Conservation (phyloP, 2,797 vertebrate species). For the Leptatherina wallacei region DNA sequence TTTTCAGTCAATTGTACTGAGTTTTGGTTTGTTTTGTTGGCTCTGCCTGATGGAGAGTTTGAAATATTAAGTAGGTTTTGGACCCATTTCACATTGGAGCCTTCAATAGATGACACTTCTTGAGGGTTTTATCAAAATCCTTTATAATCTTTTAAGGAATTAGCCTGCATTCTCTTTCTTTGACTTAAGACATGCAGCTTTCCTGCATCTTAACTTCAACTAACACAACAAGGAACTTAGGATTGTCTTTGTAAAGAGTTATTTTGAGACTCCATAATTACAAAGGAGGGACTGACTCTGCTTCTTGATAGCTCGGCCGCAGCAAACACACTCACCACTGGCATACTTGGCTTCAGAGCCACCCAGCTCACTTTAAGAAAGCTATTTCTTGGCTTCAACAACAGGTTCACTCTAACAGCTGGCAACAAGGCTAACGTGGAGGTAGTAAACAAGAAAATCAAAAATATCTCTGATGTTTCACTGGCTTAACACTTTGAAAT, state of each 20-base stretch:
- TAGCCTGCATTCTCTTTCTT: conserved; percentile 3
- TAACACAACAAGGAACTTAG: conserved; percentile 47
- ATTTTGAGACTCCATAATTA: conserved; percentile 89
- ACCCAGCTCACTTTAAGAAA: conserved; percentile 23
- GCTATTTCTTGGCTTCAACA: background rate
- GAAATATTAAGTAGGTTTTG: conserved; percentile 7
- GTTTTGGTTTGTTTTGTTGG: background rate
- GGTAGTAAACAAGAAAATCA: conserved; percentile 5
- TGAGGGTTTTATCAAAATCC: conserved; percentile 1
- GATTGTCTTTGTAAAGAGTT: conserved; percentile 65
- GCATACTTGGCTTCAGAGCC: conserved; percentile 33
- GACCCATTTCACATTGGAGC: conserved; percentile 1
- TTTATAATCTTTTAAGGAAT: conserved; percentile 9
- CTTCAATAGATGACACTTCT: conserved; percentile 15
- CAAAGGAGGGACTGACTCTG: conserved; percentile 76
- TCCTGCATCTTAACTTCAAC: conserved; percentile 21
- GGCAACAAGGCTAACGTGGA: background rate
- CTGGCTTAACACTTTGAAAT: background rate
- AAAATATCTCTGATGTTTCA: background rate
- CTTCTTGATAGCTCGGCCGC: conserved; percentile 57
- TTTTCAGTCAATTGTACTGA: background rate
- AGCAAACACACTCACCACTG: conserved; percentile 57
- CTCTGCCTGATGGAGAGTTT: background rate
- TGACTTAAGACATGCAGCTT: conserved; percentile 23
- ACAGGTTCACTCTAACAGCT: conserved; percentile 10